Conservation (phyloP, 2,797 vertebrate species). For the Mus caroli region DNA sequence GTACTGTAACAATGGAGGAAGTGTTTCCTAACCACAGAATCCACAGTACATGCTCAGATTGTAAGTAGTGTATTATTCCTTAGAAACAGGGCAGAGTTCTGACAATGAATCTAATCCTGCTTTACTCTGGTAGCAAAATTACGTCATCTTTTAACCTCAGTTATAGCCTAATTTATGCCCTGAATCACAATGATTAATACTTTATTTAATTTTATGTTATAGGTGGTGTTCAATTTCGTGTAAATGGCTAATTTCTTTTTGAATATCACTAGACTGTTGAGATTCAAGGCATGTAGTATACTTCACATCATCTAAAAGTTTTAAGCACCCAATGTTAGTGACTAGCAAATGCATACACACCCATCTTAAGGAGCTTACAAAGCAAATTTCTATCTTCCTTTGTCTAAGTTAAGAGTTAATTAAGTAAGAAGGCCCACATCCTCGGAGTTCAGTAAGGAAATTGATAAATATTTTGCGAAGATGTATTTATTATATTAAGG, state of each 20-base stretch:
- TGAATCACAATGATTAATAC: slow-evolving; percentile 68
- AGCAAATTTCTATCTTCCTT: slow-evolving; percentile 38
- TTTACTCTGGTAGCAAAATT: not conserved
- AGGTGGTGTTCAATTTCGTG: slow-evolving; percentile 65
- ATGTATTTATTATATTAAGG: not conserved
- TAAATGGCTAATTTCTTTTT: slow-evolving; percentile 71
- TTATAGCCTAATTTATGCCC: slow-evolving; percentile 66
- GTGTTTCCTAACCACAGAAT: not conserved
- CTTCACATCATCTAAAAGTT: slow-evolving; percentile 42
- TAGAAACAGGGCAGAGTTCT: slow-evolving; percentile 22
- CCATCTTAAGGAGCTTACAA: not conserved
- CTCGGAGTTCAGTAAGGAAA: slow-evolving; percentile 29
- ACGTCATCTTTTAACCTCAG: slow-evolving; percentile 29
- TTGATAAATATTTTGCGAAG: slow-evolving; percentile 5
- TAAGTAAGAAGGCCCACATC: not conserved
- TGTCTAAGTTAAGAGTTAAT: not conserved
- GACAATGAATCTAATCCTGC: slow-evolving; percentile 51
- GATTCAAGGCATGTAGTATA: slow-evolving; percentile 59
- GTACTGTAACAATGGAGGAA: not conserved
- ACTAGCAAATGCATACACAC: slow-evolving; percentile 28
- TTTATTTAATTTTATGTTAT: slow-evolving; percentile 72
- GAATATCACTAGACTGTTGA: slow-evolving; percentile 67
- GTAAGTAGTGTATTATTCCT: not conserved
- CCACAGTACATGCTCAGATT: not conserved
- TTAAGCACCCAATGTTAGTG: not conserved